A percentile compares a stretch with the other conserved stretches of the same genome.
phyloP scores from a whole-genome alignment of 2,113 vertebrate species.

The Terrapene triunguis region DNA sequence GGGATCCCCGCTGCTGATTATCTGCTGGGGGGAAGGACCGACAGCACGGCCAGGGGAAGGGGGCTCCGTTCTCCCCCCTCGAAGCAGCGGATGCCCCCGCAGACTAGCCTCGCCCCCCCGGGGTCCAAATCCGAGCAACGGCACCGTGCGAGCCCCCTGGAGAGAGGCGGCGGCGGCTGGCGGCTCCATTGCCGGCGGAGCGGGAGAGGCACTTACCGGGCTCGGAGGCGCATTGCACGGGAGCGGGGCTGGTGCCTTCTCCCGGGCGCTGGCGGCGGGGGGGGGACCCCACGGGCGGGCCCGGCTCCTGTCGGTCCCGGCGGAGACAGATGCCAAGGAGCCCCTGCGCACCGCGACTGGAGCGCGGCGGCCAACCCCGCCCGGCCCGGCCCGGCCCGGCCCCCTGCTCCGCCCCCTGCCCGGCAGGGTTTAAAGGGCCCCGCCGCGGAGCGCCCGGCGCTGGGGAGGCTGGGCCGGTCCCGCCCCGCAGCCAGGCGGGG shows the following conservation, averaged over 20 bases:
- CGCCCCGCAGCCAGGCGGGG: too few species aligned
- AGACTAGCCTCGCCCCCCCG: background rate
- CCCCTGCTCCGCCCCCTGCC: background rate
- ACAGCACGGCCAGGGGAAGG: background rate
- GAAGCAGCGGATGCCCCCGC: background rate
- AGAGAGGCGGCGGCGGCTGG: background rate
- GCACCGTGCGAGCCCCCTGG: slow-evolving; percentile 25
- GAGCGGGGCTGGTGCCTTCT: background rate
- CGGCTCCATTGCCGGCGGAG: background rate
- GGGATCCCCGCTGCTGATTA: too few species aligned
- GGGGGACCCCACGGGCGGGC: background rate
- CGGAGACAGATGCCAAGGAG: background rate
- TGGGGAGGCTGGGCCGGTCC: too few species aligned
- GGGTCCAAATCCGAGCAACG: background rate
- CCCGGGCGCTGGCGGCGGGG: background rate
- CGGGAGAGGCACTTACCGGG: background rate
- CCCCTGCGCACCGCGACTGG: background rate
- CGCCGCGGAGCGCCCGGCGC: background rate
- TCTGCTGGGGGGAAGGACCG: background rate
- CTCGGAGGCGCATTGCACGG: slow-evolving; percentile 23
- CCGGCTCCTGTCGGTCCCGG: background rate
- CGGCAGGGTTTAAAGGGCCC: background rate
- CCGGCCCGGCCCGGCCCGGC: background rate
- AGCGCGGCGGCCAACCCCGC: background rate
- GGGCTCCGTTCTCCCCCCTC: background rate